These are phyloP conservation scores for Xiphydria camelus DNA, from an alignment of 2,888 invertebrate genomes.

Conservation along the genomic window DNA sequence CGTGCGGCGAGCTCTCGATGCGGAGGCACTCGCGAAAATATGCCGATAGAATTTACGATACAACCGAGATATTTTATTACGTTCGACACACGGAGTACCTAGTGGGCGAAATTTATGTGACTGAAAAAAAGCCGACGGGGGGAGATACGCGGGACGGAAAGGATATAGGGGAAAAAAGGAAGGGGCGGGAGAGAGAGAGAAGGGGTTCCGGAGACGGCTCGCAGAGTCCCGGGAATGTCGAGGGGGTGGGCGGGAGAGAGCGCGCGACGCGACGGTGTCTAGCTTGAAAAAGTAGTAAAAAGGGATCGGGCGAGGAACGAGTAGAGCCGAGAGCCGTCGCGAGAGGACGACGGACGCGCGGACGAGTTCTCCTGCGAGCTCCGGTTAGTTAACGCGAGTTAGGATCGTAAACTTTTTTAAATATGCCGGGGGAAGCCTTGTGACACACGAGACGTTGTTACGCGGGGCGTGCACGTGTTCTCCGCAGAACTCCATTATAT, in stretches of 20 bases:
- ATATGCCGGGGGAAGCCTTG: constrained; percentile 21
- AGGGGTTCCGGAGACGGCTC: no score
- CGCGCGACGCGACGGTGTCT: no score
- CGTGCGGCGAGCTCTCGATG: neutral
- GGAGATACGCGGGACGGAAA: constrained; percentile 27
- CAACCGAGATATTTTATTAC: constrained; percentile 49
- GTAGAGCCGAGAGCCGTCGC: constrained; percentile 9
- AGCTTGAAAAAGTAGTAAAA: constrained; percentile 40
- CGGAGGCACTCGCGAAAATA: constrained; percentile 42
- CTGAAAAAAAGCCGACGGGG: constrained; percentile 19
- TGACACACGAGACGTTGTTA: constrained; percentile 16
- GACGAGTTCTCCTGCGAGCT: no score
- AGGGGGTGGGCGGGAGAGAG: no score
- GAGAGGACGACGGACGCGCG: constrained; percentile 12
- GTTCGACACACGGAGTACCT: constrained; percentile 47
- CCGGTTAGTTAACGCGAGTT: constrained; percentile 27
- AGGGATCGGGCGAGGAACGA: constrained; percentile 31
- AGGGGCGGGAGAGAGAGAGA: no score
- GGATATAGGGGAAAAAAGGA: constrained; percentile 9
- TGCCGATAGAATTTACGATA: constrained; percentile 46
- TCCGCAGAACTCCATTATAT: constrained; percentile 19
- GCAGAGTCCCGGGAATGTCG: no score
- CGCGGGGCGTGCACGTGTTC: constrained; percentile 15
- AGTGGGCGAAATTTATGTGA: constrained; percentile 44
- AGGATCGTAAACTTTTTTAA: constrained; percentile 43